Conservation (phyloP, 2,113 vertebrate species). For the Aptenodytes forsteri region DNA sequence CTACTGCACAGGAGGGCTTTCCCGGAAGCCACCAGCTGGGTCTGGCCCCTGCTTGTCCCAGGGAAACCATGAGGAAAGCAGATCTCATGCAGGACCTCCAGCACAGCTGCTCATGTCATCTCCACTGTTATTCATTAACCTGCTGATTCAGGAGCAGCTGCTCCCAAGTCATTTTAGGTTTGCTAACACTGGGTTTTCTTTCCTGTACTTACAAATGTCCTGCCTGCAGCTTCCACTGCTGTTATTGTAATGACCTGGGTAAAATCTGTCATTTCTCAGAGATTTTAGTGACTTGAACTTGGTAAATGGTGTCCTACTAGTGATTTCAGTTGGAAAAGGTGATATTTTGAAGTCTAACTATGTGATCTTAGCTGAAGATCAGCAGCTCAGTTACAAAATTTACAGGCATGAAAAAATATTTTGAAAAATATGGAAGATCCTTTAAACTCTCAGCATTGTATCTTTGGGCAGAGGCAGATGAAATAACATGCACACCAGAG, state of each 20-base stretch:
- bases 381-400: neutral
- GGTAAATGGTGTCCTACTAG: neutral
- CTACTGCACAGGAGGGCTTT: fast-evolving
- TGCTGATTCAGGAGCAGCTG: conserved; percentile 15
- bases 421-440: neutral
- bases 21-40: neutral
- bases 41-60: neutral
- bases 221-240: neutral
- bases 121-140: neutral
- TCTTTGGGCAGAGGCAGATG: neutral
- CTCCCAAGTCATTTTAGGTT: neutral
- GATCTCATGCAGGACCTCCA: neutral
- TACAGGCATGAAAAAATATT: neutral
- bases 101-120: neutral
- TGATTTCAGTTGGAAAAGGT: neutral
- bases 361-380: neutral
- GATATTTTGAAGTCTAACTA: neutral
- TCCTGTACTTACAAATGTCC: neutral
- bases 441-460: neutral
- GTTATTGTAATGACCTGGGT: neutral
- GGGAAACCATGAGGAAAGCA: neutral
- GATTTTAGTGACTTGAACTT: neutral
- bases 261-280: neutral
- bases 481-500: neutral
- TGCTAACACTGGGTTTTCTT: neutral